Conservation (phyloP, 2,113 vertebrate genomes). For the Catagonus wagneri region DNA sequence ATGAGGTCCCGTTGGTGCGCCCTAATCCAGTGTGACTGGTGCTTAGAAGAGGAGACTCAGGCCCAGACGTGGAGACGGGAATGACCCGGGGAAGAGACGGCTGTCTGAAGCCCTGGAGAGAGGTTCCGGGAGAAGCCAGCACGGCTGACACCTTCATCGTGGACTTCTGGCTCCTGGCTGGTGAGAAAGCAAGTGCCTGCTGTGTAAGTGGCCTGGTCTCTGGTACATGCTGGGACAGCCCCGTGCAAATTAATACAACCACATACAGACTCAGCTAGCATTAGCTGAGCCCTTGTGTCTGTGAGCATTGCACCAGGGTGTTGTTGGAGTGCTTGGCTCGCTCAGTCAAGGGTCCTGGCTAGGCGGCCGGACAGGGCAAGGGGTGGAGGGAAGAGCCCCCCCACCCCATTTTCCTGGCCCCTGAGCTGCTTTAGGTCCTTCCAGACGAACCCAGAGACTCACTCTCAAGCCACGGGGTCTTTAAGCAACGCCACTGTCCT, state of each 20-base stretch:
- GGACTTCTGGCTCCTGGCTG: not conserved
- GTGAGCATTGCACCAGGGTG: not conserved
- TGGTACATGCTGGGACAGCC: too few relatives aligned
- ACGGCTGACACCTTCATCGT: too few relatives aligned
- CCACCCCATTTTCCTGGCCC: not conserved
- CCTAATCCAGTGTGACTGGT: too few relatives aligned
- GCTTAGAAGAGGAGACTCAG: not conserved
- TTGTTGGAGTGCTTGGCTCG: not conserved
- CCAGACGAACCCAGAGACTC: not conserved
- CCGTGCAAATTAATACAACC: not conserved
- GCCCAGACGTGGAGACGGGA: rapidly evolving
- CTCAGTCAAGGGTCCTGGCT: not conserved
- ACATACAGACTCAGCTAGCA: not conserved
- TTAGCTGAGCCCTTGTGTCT: too few relatives aligned
- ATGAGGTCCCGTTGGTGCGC: too few relatives aligned
- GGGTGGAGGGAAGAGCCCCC: too few relatives aligned
- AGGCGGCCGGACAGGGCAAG: rapidly evolving
- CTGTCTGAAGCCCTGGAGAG: not conserved
- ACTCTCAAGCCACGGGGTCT: not conserved
- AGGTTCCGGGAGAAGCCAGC: too few relatives aligned
- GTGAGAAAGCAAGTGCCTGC: rapidly evolving
- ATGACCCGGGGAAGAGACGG: not conserved
- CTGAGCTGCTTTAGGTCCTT: not conserved
- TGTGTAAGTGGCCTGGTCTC: too few relatives aligned
- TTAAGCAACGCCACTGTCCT: not conserved